Evolutionary conservation across 2,888 invertebrate genomes (phyloP).

Genomic region (Cantharis flavilabris): DNA sequence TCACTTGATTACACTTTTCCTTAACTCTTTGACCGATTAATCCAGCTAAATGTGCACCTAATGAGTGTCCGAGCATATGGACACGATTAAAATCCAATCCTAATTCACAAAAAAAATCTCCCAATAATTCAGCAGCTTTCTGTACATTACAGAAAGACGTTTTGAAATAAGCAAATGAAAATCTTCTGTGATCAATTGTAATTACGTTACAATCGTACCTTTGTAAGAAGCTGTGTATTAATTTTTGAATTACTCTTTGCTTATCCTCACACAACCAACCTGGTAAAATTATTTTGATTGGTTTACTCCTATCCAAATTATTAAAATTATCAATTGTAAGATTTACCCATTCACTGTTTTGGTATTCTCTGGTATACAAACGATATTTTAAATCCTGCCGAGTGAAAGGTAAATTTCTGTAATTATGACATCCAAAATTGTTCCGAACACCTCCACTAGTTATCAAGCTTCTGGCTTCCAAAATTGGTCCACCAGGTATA

Average conservation of each 20-base stretch:
- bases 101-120: background rate
- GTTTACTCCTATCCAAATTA: background rate
- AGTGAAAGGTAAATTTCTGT: background rate
- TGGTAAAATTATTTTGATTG: background rate
- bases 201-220: background rate
- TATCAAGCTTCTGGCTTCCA: background rate
- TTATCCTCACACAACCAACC: background rate
- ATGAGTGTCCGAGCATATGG: background rate
- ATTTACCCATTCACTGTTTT: background rate
- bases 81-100: background rate
- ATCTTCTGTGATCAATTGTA: background rate
- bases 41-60: background rate
- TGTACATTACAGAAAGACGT: background rate
- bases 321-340: background rate
- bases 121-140: background rate
- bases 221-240: background rate
- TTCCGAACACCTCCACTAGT: background rate
- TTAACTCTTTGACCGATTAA: background rate
- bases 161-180: background rate
- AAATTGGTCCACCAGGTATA: background rate
- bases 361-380: background rate
- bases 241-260: background rate
- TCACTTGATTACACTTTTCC: background rate
- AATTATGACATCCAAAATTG: background rate
- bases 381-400: background rate